phyloP scores from a whole-genome alignment of 2,888 invertebrate species.

The Cancer borealis region DNA sequence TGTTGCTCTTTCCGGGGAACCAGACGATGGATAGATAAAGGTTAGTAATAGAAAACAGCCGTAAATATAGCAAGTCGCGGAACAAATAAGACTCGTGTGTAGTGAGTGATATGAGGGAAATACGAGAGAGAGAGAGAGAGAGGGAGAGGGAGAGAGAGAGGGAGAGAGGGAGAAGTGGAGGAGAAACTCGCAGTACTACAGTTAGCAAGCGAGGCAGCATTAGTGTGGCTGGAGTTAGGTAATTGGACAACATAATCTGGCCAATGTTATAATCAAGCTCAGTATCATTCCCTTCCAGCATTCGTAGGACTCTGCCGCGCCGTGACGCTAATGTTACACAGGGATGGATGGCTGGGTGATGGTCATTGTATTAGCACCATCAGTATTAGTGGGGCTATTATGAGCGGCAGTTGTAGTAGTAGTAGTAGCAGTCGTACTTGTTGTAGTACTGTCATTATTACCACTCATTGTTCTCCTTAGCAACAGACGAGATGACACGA shows the following conservation, averaged over 20 bases:
- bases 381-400: too few species aligned
- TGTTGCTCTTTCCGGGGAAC: not conserved
- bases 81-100: not conserved
- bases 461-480: too few species aligned
- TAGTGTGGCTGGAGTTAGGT: slow-evolving; percentile 26
- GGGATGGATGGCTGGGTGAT: not conserved
- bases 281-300: not conserved
- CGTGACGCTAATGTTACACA: slow-evolving; percentile 10
- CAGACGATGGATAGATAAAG: not conserved
- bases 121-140: not conserved
- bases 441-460: too few species aligned
- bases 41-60: not conserved
- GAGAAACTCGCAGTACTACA: not conserved
- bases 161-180: not conserved
- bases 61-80: not conserved
- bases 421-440: too few species aligned
- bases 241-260: slow-evolving; percentile 14
- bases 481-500: too few species aligned
- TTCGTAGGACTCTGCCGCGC: not conserved
- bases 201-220: not conserved
- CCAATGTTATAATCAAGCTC: not conserved
- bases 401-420: too few species aligned
- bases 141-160: not conserved
- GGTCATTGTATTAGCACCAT: too few species aligned
- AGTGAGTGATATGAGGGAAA: not conserved